A percentile compares a stretch with the other conserved stretches of the same genome.
These are phyloP conservation scores for Alviniconcha strummeri DNA, from an alignment of 2,888 invertebrate genomes.

Conservation along the genomic window DNA sequence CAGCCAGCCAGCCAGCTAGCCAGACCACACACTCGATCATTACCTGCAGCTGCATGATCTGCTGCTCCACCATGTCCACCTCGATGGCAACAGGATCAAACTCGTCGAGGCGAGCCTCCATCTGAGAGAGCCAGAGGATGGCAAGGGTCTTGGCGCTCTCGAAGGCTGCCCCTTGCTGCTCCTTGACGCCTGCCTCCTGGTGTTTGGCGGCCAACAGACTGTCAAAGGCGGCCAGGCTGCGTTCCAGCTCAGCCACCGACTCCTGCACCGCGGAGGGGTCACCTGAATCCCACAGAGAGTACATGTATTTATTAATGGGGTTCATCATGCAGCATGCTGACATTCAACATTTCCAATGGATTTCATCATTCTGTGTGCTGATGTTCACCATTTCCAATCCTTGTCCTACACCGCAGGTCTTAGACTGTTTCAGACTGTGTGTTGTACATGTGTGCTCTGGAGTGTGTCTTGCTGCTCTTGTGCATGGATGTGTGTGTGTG, in stretches of 20 bases:
- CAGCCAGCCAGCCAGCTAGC: no score
- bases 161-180: constrained; percentile 90
- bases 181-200: constrained; percentile 86
- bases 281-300: constrained; percentile 17
- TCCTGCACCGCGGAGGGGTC: constrained; percentile 57
- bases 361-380: no score
- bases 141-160: constrained; percentile 89
- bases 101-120: constrained; percentile 85
- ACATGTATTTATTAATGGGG: neutral
- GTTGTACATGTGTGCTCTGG: no score
- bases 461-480: no score
- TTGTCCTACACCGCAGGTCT: no score
- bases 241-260: constrained; percentile 80
- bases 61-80: constrained; percentile 87
- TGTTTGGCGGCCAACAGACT: constrained; percentile 88
- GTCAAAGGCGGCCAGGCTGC: constrained; percentile 91
- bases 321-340: no score
- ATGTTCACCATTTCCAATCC: no score
- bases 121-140: constrained; percentile 87
- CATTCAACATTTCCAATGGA: no score
- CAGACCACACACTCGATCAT: neutral
- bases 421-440: no score
- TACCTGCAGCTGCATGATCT: constrained; percentile 78
- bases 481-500: no score
- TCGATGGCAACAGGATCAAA: constrained; percentile 92